Conservation (phyloP, 2,113 vertebrate species). For the Tachysurus fulvidraco region DNA sequence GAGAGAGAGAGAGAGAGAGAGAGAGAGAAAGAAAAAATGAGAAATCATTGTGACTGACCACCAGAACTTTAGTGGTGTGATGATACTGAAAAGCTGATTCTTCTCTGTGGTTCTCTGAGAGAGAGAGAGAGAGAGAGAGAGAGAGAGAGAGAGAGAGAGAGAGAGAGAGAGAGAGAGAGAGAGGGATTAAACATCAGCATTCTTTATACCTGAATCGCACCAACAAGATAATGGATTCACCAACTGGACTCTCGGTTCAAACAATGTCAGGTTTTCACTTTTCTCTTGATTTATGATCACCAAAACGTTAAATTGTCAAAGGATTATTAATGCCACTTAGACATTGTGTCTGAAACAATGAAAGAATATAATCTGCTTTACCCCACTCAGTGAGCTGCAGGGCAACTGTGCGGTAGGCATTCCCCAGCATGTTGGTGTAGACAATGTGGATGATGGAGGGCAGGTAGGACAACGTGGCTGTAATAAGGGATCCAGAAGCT, state of each 20-base stretch:
- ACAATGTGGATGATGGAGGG: constrained; percentile 76
- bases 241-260: background rate
- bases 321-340: background rate
- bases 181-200: background rate
- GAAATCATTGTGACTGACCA: constrained; percentile 66
- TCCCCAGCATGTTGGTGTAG: constrained; percentile 73
- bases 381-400: constrained; percentile 74
- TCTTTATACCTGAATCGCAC: background rate
- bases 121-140: constrained; percentile 13
- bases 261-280: background rate
- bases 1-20: background rate
- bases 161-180: background rate
- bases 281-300: background rate
- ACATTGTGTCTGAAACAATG: background rate
- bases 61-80: constrained; percentile 76
- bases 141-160: background rate
- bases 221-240: background rate
- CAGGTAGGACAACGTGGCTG: constrained; percentile 63
- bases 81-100: constrained; percentile 76
- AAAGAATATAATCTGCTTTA: constrained; percentile 54
- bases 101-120: constrained; percentile 79
- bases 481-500: constrained; percentile 60
- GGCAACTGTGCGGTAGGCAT: constrained; percentile 68
- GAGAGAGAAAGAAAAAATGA: background rate
- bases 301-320: background rate